phyloP scores from a whole-genome alignment of 2,113 vertebrate genomes.

The Ictalurus furcatus region DNA sequence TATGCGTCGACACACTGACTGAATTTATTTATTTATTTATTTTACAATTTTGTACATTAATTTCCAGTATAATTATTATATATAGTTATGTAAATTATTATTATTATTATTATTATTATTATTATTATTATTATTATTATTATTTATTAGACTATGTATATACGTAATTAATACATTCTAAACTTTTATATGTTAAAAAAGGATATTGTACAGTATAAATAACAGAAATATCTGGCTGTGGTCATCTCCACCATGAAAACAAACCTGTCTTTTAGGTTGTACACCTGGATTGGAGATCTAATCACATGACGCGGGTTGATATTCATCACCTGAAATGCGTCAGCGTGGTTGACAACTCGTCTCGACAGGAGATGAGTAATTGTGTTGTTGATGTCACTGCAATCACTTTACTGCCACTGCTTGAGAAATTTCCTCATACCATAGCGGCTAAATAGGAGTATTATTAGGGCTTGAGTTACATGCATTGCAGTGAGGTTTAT shows the following conservation, averaged over 20 bases:
- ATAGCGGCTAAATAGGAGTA: not conserved
- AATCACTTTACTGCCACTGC: not conserved
- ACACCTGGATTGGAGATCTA: slow-evolving; percentile 9
- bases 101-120: no score
- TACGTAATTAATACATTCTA: no score
- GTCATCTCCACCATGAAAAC: not conserved
- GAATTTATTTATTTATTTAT: not conserved
- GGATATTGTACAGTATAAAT: no score
- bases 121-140: not conserved
- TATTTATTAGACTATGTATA: not conserved
- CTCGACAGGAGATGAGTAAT: slow-evolving; percentile 24
- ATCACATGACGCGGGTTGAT: not conserved
- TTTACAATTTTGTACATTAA: not conserved
- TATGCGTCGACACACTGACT: no score
- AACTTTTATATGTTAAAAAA: not conserved
- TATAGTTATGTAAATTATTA: no score
- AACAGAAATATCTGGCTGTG: not conserved
- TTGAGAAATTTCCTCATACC: not conserved
- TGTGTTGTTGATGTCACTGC: slow-evolving; percentile 14
- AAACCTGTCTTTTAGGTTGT: slow-evolving; percentile 3
- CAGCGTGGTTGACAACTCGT: not conserved
- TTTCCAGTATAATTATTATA: not conserved
- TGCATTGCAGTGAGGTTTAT: not conserved
- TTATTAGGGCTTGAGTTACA: not conserved
- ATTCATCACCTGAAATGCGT: slow-evolving; percentile 6